Conservation (phyloP, 2,797 vertebrate genomes). For the Leptatherina wallacei region DNA sequence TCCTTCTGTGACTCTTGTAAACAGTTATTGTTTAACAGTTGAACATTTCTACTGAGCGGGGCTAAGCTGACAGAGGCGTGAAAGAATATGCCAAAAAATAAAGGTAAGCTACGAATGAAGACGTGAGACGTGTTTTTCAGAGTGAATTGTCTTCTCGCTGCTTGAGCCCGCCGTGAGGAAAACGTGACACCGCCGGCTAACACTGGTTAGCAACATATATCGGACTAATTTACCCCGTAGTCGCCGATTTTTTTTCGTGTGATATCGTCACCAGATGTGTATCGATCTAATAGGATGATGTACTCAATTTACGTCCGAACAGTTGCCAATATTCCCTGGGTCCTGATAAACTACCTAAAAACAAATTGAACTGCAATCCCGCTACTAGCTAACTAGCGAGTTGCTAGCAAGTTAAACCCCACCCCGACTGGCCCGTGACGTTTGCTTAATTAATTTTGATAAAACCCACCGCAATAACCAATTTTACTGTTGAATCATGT, state of each 20-base stretch:
- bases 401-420: conserved; percentile 47
- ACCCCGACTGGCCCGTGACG: conserved; percentile 54
- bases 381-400: conserved; percentile 44
- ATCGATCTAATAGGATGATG: accelerated
- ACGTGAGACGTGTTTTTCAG: not conserved
- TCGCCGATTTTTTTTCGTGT: accelerated
- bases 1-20: conserved; percentile 18
- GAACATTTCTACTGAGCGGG: conserved; percentile 19
- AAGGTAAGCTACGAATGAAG: conserved; percentile 69
- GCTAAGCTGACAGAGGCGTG: conserved; percentile 38
- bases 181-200: conserved; percentile 76
- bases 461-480: not conserved
- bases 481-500: accelerated
- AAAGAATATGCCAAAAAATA: conserved; percentile 86
- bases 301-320: accelerated
- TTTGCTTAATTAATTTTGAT: not conserved
- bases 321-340: not conserved
- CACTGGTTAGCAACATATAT: conserved; percentile 49
- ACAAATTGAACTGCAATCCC: not conserved
- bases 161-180: conserved; percentile 52
- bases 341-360: not conserved
- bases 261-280: not conserved
- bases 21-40: conserved; percentile 2
- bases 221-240: accelerated
- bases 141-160: conserved; percentile 9